Percentiles rank a stretch among this genome's conserved stretches.
Conservation (phyloP, 92 coral and sea anemone genomes). For the Umimayanthus chanpuru region DNA sequence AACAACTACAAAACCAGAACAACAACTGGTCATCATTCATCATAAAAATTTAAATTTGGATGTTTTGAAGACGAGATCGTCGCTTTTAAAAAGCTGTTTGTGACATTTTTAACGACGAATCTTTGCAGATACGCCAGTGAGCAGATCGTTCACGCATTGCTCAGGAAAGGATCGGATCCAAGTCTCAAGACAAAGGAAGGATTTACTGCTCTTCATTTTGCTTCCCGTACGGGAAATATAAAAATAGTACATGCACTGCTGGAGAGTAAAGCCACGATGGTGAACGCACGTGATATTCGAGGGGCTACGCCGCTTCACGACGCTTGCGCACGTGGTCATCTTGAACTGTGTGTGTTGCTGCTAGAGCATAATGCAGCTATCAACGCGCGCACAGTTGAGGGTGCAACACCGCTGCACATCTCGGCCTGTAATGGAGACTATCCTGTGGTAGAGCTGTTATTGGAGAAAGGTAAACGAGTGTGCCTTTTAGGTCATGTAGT, state of each 20-base stretch:
- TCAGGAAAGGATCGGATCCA: conserved; percentile 33
- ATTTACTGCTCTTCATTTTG: conserved; percentile 37
- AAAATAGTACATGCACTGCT: not conserved
- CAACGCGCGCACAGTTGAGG: conserved; percentile 42
- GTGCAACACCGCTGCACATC: conserved; percentile 34
- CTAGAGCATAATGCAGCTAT: conserved; percentile 28
- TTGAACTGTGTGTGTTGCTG: conserved; percentile 23
- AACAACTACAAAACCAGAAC: too few species aligned
- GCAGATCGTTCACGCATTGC: conserved; percentile 18
- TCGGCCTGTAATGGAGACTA: conserved; percentile 35
- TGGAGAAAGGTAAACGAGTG: conserved; percentile 25
- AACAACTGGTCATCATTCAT: too few species aligned
- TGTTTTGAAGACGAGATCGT: not conserved
- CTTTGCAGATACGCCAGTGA: conserved; percentile 36
- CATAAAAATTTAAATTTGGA: too few species aligned
- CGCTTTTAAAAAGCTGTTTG: not conserved
- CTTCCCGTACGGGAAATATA: conserved; percentile 32
- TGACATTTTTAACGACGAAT: not conserved
- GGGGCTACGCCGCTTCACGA: conserved; percentile 45
- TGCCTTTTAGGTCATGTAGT: not conserved
- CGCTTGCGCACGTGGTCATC: conserved; percentile 42
- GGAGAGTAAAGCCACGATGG: conserved; percentile 32
- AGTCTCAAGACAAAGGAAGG: conserved; percentile 43
- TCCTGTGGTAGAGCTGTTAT: conserved; percentile 17
- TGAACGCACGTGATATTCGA: conserved; percentile 35